These are phyloP conservation scores for Strigops habroptila DNA, from an alignment of 2,113 vertebrate genomes.

Conservation along the genomic window DNA sequence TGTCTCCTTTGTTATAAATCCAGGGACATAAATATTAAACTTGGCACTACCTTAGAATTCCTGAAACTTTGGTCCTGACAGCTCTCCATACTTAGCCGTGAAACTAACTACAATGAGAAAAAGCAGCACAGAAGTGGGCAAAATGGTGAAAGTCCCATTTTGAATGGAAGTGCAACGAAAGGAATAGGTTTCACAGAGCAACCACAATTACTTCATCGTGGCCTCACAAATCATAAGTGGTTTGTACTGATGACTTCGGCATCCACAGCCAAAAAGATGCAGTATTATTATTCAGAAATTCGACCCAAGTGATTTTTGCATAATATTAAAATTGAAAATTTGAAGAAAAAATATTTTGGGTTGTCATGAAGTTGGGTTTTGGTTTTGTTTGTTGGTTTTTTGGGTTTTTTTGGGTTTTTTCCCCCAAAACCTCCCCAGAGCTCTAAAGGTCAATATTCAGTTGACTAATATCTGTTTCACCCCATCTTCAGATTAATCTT, in stretches of 20 bases:
- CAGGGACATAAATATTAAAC: neutral
- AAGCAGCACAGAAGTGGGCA: neutral
- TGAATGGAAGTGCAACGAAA: neutral
- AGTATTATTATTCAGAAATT: neutral
- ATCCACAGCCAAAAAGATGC: neutral
- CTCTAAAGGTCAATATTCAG: neutral
- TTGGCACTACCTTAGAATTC: neutral
- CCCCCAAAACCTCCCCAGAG: rapidly evolving
- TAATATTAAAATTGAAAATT: neutral
- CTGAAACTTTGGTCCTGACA: neutral
- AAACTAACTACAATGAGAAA: neutral
- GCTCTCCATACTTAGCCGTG: neutral
- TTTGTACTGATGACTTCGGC: neutral
- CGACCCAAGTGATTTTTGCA: neutral
- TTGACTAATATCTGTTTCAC: neutral
- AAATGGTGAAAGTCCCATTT: neutral
- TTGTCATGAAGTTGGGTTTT: neutral
- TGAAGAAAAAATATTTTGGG: neutral
- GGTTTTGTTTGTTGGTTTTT: neutral
- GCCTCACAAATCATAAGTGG: neutral
- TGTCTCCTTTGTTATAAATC: neutral
- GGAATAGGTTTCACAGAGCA: neutral
- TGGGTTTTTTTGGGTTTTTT: no score
- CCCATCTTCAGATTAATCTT: neutral
- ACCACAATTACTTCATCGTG: neutral